Evolutionary conservation across 2,888 invertebrate genomes (phyloP).

Genomic region (Heteromyza rotundicornis): DNA sequence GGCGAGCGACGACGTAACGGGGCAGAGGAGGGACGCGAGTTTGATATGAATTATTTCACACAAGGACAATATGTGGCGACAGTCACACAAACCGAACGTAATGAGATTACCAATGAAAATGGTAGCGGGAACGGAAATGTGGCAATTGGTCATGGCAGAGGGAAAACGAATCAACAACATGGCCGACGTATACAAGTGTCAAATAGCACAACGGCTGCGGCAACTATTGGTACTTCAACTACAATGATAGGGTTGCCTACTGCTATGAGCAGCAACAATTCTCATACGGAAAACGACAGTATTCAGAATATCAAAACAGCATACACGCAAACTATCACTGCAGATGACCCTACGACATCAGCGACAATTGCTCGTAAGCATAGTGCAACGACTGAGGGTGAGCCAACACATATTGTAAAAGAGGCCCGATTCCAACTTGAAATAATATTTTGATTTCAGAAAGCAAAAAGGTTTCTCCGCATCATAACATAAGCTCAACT

Average conservation of each 20-base stretch:
- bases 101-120: conserved; percentile 3
- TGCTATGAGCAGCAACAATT: no score
- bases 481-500: neutral
- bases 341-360: neutral
- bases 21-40: conserved; percentile 41
- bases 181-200: conserved; percentile 28
- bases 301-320: neutral
- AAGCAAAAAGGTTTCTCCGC: neutral
- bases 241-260: neutral
- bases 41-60: conserved; percentile 54
- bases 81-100: neutral
- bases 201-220: conserved; percentile 15
- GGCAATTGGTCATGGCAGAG: no score
- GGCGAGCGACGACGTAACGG: conserved; percentile 32
- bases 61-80: conserved; percentile 15
- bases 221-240: neutral
- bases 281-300: no score
- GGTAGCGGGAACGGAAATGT: conserved; percentile 14
- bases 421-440: no score
- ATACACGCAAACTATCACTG: conserved; percentile 8
- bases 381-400: conserved; percentile 10
- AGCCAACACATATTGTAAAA: no score
- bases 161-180: conserved; percentile 11
- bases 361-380: neutral
- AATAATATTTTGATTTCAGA: neutral